Evolutionary conservation across 2,113 vertebrate species (phyloP), one percentile per base, ranked within the genome.

Genomic region (Periophthalmus modestus): DNA sequence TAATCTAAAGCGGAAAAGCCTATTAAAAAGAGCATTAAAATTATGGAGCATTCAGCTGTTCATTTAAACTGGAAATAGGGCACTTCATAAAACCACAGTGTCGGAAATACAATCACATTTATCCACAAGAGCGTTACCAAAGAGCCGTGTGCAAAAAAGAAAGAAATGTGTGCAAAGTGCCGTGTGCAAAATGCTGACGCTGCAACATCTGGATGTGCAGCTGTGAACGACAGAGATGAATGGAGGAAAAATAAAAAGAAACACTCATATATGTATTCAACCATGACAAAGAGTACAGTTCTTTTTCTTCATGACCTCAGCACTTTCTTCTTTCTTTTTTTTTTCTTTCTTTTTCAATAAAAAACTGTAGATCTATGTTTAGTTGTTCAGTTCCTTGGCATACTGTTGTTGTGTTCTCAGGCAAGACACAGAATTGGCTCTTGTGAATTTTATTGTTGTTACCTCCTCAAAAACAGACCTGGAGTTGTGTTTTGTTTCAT

Each of bases 21-120:
- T 14, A 61, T 28, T 61, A 61, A 61, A 61, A 61, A 61, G 15
- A 61, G 24, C 58, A 33, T 61, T 61, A 61, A 61, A 61, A 61
- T 61, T 61, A 61, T 33, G 24, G 24, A 61, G 23, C 58, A 15
- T 61, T 28, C 58, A 61, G 28, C 58, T 61, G 58, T 61, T 61
- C 58, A 43, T 61, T 61, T 61, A 33, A 61, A 28, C 21, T 61
- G 23, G 23, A 24, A 61, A 14, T 61, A 28, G 13, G 13, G 58
- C n/a, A 2, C 58, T 23, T 15, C 58, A 61, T 61, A 34, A 61
- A 61, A 28, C 58, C 58, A 16, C 24, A 28, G 13, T 28, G 24
- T 28, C 58, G 23, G 24, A 61, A 61, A 61, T 18, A 61, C 58
- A 61, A 24, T 61, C 24, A 18, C 58, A 61, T 61, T 61, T 61